Evolutionary conservation across 2,113 vertebrate genomes (phyloP).

Genomic region (Falcunculus frontatus): DNA sequence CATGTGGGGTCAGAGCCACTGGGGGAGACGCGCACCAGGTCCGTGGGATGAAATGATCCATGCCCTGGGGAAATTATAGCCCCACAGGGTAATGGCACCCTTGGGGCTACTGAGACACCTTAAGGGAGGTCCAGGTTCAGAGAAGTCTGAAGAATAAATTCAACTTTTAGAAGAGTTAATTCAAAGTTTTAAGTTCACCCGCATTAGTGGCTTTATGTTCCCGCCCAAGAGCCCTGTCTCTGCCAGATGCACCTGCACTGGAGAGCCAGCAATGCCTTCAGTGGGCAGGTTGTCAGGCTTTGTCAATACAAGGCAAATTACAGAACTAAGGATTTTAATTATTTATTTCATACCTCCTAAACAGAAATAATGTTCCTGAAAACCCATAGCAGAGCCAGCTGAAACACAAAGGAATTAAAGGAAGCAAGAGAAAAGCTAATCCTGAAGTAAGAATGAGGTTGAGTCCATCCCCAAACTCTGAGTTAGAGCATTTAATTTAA

Average conservation of each 20-base stretch:
- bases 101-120: not conserved
- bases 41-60: not conserved
- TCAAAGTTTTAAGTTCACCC: not conserved
- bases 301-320: not conserved
- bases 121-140: not conserved
- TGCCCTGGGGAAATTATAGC: not conserved
- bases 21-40: not conserved
- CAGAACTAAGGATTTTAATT: not conserved
- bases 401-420: not conserved
- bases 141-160: not conserved
- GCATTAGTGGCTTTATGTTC: not conserved
- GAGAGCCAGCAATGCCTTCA: not conserved
- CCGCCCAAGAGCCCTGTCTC: not conserved
- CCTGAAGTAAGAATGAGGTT: not conserved
- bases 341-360: not conserved
- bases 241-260: not conserved
- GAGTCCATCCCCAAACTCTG: not conserved
- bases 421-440: not conserved
- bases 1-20: rapidly evolving
- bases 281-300: not conserved
- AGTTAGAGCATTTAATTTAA: not conserved
- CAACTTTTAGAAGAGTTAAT: not conserved
- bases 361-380: not conserved
- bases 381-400: not conserved
- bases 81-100: rapidly evolving